A percentile compares a stretch with the other conserved stretches of the same genome.
phyloP scores from a whole-genome alignment of 2,113 vertebrate species.

The Ceyx cyanopectus region DNA sequence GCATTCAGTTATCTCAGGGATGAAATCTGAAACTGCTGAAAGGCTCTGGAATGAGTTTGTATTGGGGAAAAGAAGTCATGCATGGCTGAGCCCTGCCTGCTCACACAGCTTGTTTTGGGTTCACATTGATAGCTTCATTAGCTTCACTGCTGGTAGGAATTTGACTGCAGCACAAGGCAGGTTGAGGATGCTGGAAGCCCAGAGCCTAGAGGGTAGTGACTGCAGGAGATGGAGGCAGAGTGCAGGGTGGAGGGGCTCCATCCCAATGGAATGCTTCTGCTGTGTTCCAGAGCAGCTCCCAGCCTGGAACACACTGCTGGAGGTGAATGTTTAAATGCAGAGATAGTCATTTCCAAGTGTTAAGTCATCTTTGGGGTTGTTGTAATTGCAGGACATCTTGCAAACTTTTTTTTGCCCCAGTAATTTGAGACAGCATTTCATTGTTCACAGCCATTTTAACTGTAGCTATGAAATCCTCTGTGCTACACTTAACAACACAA shows the following conservation, averaged over 20 bases:
- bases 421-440: background rate
- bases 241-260: background rate
- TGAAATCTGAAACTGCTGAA: background rate
- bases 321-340: background rate
- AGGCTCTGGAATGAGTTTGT: conserved; percentile 20
- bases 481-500: background rate
- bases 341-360: background rate
- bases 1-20: conserved; percentile 1
- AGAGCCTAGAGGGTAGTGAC: background rate
- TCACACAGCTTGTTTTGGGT: background rate
- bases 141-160: background rate
- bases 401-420: background rate
- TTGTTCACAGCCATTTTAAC: background rate
- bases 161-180: background rate
- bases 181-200: background rate
- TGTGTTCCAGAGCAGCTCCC: background rate
- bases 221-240: background rate
- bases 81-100: background rate
- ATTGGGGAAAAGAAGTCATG: background rate
- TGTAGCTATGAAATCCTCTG: background rate
- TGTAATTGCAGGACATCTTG: background rate
- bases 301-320: background rate
- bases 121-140: background rate
- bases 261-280: no score
- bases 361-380: background rate